Percentiles rank a stretch among this genome's conserved stretches.
Evolutionary conservation across 2,888 invertebrate species (phyloP).

Genomic region (Cataglyphis altisquamis): DNA sequence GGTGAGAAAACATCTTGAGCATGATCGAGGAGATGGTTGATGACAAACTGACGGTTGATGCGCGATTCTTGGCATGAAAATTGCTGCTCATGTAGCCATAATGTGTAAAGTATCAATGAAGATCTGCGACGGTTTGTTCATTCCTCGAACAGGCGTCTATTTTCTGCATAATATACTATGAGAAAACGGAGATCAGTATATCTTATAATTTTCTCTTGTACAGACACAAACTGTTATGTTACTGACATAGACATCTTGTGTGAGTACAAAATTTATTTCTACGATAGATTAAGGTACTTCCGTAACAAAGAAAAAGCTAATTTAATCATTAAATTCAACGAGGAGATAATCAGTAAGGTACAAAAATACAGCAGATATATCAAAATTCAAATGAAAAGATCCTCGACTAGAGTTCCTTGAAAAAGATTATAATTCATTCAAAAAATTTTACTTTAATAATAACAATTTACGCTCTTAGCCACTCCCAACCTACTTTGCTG

Average conservation of each 20-base stretch:
- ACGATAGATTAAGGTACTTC: background rate
- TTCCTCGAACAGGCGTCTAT: constrained; percentile 83
- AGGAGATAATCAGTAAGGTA: background rate
- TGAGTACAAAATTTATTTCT: background rate
- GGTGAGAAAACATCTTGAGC: constrained; percentile 76
- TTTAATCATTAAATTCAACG: background rate
- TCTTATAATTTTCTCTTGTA: constrained; percentile 2
- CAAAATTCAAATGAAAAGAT: background rate
- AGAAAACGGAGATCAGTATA: background rate
- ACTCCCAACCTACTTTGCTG: constrained; percentile 10
- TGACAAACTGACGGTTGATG: background rate
- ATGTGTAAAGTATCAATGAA: constrained; percentile 87
- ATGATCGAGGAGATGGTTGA: constrained; percentile 71
- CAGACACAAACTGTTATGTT: background rate
- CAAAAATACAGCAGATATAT: constrained; percentile 18
- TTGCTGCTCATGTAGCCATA: constrained; percentile 86
- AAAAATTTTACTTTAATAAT: background rate
- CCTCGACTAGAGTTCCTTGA: background rate
- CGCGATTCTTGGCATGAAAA: background rate
- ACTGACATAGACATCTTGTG: background rate
- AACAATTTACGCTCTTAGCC: background rate
- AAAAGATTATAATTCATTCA: background rate
- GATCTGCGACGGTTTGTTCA: constrained; percentile 78
- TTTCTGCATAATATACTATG: constrained; percentile 77
- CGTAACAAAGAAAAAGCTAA: background rate